Evolutionary conservation across 2,113 vertebrate species (phyloP).

Genomic region (Catharus minimus): DNA sequence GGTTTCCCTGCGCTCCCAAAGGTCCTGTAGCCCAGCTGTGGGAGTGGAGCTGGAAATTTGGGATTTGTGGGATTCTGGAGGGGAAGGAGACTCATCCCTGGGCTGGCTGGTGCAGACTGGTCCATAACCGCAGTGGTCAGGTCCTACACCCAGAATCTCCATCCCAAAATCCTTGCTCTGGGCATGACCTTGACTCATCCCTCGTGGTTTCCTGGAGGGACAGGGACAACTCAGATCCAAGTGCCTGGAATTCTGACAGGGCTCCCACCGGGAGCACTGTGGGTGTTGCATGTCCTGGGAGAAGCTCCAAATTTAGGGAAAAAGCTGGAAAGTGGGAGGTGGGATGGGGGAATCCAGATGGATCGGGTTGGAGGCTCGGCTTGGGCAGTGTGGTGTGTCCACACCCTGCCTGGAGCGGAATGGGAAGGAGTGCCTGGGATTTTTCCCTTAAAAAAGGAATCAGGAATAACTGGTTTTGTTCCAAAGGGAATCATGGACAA

Average conservation of each 20-base stretch:
- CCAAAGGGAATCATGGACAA: not conserved
- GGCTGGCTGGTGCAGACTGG: not conserved
- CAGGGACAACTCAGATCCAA: not conserved
- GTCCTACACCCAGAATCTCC: not conserved
- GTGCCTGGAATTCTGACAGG: not conserved
- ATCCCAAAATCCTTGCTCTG: not conserved
- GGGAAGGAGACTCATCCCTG: constrained; percentile 7
- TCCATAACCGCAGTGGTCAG: not conserved
- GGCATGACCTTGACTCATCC: not conserved
- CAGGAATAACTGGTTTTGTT: not conserved
- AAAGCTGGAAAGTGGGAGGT: not conserved
- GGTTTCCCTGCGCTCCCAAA: not conserved
- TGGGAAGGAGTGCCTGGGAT: not conserved
- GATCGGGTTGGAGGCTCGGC: not conserved
- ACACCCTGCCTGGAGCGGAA: rapidly evolving
- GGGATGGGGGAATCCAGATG: not conserved
- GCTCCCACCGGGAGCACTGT: not conserved
- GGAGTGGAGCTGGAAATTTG: not conserved
- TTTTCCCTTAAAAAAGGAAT: not conserved
- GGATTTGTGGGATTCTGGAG: not conserved
- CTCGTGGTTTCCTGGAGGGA: not conserved
- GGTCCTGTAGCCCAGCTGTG: not conserved
- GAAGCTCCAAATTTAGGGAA: not conserved
- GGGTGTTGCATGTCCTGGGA: not conserved
- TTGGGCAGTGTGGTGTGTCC: not conserved